phyloP scores from a whole-genome alignment of 2,797 vertebrate genomes.

The Sebastes baramenuke region DNA sequence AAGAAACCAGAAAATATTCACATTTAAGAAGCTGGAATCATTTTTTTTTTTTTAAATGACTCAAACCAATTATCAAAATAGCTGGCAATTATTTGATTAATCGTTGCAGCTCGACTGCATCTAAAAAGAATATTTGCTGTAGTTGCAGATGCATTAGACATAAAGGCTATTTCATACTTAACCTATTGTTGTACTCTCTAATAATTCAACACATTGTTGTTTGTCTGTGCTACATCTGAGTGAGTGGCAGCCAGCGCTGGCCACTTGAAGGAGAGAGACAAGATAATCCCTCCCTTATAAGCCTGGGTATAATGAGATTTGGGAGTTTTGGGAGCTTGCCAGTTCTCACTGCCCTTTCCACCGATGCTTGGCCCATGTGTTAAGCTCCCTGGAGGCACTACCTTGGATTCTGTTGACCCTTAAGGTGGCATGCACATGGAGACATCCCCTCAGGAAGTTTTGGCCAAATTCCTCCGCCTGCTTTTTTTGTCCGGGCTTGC shows the following conservation, averaged over 20 bases:
- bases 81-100: no score
- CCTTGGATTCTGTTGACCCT: conserved; percentile 56
- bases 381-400: conserved; percentile 57
- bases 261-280: conserved; percentile 56
- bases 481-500: conserved; percentile 8
- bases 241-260: conserved; percentile 58
- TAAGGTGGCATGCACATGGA: conserved; percentile 51
- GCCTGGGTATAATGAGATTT: conserved; percentile 73
- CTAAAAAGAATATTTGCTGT: background rate
- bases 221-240: conserved; percentile 23
- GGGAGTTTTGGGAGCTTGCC: conserved; percentile 58
- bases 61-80: no score
- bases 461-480: conserved; percentile 13
- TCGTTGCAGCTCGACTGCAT: no score
- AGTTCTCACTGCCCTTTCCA: conserved; percentile 60
- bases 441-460: conserved; percentile 33
- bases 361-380: conserved; percentile 54
- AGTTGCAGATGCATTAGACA: background rate
- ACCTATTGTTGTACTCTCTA: background rate
- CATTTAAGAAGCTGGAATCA: no score
- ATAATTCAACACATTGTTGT: conserved; percentile 14
- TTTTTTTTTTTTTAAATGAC: no score
- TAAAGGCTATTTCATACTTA: background rate
- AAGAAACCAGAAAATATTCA: no score
- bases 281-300: conserved; percentile 71